A percentile compares a stretch with the other conserved stretches of the same genome.
Evolutionary conservation across 2,888 invertebrate genomes (phyloP).

Genomic region (Thalpophila matura): DNA sequence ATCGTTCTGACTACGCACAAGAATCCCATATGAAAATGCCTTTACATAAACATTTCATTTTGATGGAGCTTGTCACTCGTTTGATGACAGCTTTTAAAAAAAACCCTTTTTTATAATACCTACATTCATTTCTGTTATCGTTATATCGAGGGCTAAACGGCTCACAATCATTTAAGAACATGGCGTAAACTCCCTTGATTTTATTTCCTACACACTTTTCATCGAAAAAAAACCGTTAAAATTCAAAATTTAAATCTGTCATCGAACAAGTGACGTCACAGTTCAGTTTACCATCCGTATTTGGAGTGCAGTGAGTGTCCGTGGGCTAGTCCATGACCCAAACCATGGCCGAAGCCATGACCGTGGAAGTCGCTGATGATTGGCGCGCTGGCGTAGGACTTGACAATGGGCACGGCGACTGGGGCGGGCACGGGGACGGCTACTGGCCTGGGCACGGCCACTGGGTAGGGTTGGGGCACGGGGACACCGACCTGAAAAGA

Average conservation of each 20-base stretch:
- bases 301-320: slow-evolving; percentile 65
- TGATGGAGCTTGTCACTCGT: slow-evolving; percentile 53
- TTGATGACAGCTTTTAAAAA: slow-evolving; percentile 47
- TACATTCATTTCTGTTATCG: neutral
- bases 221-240: neutral
- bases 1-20: slow-evolving; percentile 77
- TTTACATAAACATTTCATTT: slow-evolving; percentile 58
- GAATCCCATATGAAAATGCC: slow-evolving; percentile 77
- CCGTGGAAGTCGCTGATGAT: slow-evolving; percentile 62
- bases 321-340: slow-evolving; percentile 26
- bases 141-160: slow-evolving; percentile 51
- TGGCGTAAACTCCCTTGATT: slow-evolving; percentile 49
- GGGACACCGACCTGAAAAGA: slow-evolving; percentile 82
- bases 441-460: slow-evolving; percentile 83
- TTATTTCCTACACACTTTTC: neutral
- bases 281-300: slow-evolving; percentile 74
- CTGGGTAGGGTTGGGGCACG: slow-evolving; percentile 87
- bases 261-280: slow-evolving; percentile 61
- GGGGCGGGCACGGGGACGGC: slow-evolving; percentile 84
- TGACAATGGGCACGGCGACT: slow-evolving; percentile 77
- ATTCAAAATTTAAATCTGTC: slow-evolving; percentile 42
- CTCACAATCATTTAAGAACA: slow-evolving; percentile 36
- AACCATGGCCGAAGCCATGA: slow-evolving; percentile 34
- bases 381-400: slow-evolving; percentile 68
- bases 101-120: neutral